Evolutionary conservation across 2,888 invertebrate genomes (phyloP).

Genomic region (Spodoptera picta): DNA sequence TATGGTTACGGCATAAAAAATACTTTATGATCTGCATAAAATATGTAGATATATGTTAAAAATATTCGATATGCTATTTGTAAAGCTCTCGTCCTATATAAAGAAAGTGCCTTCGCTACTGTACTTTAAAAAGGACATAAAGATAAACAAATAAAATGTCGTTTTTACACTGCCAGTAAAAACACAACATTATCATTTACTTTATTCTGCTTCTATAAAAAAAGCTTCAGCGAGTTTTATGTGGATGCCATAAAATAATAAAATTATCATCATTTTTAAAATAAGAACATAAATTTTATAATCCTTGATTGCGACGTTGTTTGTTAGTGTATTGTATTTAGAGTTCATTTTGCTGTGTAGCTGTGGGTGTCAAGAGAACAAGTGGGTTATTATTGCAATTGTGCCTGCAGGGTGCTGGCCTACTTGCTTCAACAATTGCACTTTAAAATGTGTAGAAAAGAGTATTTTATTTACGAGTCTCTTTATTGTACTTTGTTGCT

Average conservation of each 20-base stretch:
- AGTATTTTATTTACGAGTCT: neutral
- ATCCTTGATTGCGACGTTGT: too few species aligned
- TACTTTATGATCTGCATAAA: too few species aligned
- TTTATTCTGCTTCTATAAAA: slow-evolving; percentile 12
- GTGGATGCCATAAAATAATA: too few species aligned
- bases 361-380: slow-evolving; percentile 20
- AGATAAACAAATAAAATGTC: slow-evolving; percentile 7
- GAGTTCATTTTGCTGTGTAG: slow-evolving; percentile 14
- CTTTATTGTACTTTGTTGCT: too few species aligned
- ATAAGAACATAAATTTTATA: slow-evolving; percentile 6
- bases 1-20: too few species aligned
- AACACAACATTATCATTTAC: slow-evolving; percentile 8
- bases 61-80: too few species aligned
- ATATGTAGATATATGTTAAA: too few species aligned
- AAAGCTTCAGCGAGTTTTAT: slow-evolving; percentile 26
- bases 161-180: slow-evolving; percentile 10
- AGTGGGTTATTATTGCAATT: slow-evolving; percentile 29
- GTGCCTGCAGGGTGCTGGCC: slow-evolving; percentile 14
- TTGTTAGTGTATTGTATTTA: neutral
- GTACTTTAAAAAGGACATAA: neutral
- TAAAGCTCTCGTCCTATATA: too few species aligned
- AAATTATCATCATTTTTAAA: slow-evolving; percentile 15
- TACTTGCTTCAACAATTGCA: slow-evolving; percentile 9
- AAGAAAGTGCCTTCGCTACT: neutral
- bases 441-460: neutral